Percentiles rank a stretch among this genome's conserved stretches.
Evolutionary conservation across 2,888 invertebrate species (phyloP).

Genomic region (Iselma pallidipennis): DNA sequence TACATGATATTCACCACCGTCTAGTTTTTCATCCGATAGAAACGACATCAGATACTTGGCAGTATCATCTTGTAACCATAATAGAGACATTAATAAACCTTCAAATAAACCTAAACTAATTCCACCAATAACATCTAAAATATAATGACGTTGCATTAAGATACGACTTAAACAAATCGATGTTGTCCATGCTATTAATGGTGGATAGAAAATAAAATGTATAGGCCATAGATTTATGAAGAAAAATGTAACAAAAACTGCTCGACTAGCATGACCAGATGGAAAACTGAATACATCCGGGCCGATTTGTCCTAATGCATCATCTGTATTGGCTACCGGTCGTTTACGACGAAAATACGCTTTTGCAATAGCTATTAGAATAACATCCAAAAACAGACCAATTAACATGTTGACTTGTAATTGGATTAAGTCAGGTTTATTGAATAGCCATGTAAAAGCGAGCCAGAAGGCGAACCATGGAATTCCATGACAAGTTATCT

Average conservation of each 20-base stretch:
- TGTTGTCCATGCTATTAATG: conserved; percentile 74
- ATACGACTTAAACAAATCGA: conserved; percentile 79
- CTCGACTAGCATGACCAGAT: conserved; percentile 90
- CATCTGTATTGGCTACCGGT: conserved; percentile 66
- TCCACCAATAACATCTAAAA: conserved; percentile 83
- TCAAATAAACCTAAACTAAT: conserved; percentile 72
- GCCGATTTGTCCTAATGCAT: conserved; percentile 69
- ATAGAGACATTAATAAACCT: conserved; percentile 64
- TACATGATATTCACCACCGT: conserved; percentile 72
- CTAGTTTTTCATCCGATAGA: conserved; percentile 69
- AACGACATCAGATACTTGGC: conserved; percentile 64
- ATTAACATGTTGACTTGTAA: conserved; percentile 84
- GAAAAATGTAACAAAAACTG: conserved; percentile 75
- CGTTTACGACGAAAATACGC: conserved; percentile 76
- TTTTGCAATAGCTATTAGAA: conserved; percentile 77
- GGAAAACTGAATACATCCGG: conserved; percentile 94
- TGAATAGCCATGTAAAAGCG: conserved; percentile 76
- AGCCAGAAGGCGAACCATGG: conserved; percentile 81
- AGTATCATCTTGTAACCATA: conserved; percentile 72
- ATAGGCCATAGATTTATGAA: conserved; percentile 69
- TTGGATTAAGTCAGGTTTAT: conserved; percentile 70
- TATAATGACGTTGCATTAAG: conserved; percentile 81
- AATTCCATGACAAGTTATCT: conserved; percentile 88
- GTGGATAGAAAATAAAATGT: conserved; percentile 62
- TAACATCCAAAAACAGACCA: conserved; percentile 80